phyloP scores from a whole-genome alignment of 2,888 invertebrate species.

The Drosophila nigricruria region DNA sequence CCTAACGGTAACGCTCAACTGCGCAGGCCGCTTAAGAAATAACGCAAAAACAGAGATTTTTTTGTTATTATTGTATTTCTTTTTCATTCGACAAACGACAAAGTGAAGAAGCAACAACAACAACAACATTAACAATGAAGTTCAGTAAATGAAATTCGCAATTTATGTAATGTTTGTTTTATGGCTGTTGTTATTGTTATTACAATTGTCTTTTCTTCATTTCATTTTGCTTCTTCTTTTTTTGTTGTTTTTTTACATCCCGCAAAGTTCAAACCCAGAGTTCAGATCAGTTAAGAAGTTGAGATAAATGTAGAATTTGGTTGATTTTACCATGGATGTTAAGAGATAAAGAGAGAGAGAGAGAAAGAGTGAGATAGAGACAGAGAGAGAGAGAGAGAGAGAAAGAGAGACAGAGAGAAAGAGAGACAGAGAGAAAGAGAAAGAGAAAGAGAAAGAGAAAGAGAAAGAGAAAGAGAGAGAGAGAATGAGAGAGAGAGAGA shows the following conservation, averaged over 20 bases:
- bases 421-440: too few species aligned
- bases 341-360: neutral
- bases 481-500: too few species aligned
- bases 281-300: conserved; percentile 24
- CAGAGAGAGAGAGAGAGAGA: neutral
- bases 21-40: conserved; percentile 57
- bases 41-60: conserved; percentile 17
- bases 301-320: conserved; percentile 3
- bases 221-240: conserved; percentile 8
- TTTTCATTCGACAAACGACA: conserved; percentile 44
- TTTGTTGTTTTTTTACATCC: neutral
- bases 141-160: conserved; percentile 70
- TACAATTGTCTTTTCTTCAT: conserved; percentile 11
- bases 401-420: too few species aligned
- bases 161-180: conserved; percentile 72
- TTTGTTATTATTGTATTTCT: conserved; percentile 26
- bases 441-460: too few species aligned
- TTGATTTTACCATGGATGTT: neutral
- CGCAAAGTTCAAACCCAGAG: conserved; percentile 37
- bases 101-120: conserved; percentile 30
- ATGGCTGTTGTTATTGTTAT: conserved; percentile 22
- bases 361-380: neutral
- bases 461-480: too few species aligned
- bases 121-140: conserved; percentile 20
- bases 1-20: conserved; percentile 72